Evolutionary conservation across 2,888 invertebrate genomes (phyloP), one percentile per base, ranked within the genome.

Genomic region (Hydriomena furcata): DNA sequence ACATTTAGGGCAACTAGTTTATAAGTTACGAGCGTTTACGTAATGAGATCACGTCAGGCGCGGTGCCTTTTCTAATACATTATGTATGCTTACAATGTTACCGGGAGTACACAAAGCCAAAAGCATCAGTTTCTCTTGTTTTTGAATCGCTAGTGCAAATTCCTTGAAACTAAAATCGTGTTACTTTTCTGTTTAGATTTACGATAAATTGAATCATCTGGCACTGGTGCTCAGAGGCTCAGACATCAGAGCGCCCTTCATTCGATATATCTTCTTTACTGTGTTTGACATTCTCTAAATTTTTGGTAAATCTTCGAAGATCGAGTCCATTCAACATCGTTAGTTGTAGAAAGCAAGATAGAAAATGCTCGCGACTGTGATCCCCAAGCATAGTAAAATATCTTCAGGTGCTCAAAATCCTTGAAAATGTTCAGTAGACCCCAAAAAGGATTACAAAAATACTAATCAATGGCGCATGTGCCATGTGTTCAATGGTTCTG

Each of bases 1-100:
- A 62, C 68, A 71, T 74, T 74, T 73, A 73, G 70, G 73, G 69
- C 73, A 72, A 78, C 71, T 76, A 72, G 71, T 74, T 76, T 67
- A 69, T 69, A 73, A 76, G 71, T 77, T 76, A 65, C 59, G 65
- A 72, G 70, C 65, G 69, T 68, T 76, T 67, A 68, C 65, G 69
- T 68, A 71, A 76, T 72, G 60, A 71, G 66, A 73, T 70, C 65
- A 68, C 58, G 62, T 60, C 61, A 58, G 53, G 56, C 66, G 64
- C 65, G 58, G 65, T 64, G 58, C 32, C 42, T 49, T 52, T 43
- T 52, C 49, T 40, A 45, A 54, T 51, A 52, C 52, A 49, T 52
- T 47, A 47, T 54, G 50, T 45, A 37, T 50, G 45, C 44, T 44
- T 42, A 42, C 45, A 30, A 43, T 52, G 40, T 44, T 41, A 36